phyloP scores from a whole-genome alignment of 2,113 vertebrate genomes.

The Oncorhynchus mykiss region DNA sequence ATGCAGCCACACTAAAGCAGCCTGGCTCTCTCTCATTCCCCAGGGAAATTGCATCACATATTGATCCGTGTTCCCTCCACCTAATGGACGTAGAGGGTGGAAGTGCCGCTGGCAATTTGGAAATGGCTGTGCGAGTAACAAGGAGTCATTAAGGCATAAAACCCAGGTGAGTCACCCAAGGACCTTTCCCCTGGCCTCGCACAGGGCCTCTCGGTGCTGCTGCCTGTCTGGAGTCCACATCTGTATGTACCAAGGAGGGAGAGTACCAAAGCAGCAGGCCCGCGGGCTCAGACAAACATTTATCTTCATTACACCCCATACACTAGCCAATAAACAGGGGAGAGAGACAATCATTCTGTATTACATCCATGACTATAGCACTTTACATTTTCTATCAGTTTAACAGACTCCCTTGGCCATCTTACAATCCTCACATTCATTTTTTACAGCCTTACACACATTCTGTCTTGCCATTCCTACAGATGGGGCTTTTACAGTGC shows the following conservation, averaged over 20 bases:
- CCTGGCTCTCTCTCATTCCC: constrained; percentile 37
- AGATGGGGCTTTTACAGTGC: constrained; percentile 53
- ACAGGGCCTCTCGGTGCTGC: constrained; percentile 25
- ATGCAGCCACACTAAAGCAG: constrained; percentile 43
- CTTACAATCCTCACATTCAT: constrained; percentile 51
- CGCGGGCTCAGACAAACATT: constrained; percentile 60
- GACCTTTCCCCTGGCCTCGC: constrained; percentile 56
- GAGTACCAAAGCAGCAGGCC: constrained; percentile 41
- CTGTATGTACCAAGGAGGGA: constrained; percentile 1
- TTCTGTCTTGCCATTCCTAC: constrained; percentile 40
- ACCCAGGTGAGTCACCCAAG: constrained; percentile 56
- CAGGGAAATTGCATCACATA: constrained; percentile 66
- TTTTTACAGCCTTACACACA: constrained; percentile 50
- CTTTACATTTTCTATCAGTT: constrained; percentile 69
- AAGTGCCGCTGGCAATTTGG: constrained; percentile 60
- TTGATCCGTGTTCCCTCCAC: constrained; percentile 58
- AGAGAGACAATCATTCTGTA: constrained; percentile 71
- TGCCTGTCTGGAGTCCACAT: not conserved
- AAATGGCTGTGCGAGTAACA: constrained; percentile 67
- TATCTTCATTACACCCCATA: constrained; percentile 68
- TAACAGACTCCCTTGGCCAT: constrained; percentile 62
- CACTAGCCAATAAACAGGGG: constrained; percentile 67
- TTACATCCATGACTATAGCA: constrained; percentile 68
- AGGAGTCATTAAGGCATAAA: constrained; percentile 71
- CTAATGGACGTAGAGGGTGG: constrained; percentile 63